Evolutionary conservation across 1,140 invertebrate genomes (phyloP), one percentile per base, ranked within the genome.

Genomic region (Cheumatopsyche charites): DNA sequence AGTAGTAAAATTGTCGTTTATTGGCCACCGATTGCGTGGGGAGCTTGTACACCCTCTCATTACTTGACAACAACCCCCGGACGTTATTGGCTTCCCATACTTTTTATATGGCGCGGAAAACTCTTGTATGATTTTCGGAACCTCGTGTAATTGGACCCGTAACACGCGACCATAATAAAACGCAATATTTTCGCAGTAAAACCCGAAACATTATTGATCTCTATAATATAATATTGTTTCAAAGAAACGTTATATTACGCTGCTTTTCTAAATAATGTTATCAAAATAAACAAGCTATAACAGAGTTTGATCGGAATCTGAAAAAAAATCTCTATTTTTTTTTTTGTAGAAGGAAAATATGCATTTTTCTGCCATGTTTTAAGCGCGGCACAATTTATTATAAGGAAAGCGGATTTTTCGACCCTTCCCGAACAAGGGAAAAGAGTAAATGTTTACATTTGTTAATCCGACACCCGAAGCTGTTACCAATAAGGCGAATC

Each of bases 1-100:
- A 75, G 70, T 67, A 75, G 66, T 75, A 75, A 75, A 75, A 75
- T 75, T 52, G 65, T 62, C 70, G 70, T 75, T 75, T 75, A 75
- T 71, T 62, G 73, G 58, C 70, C 72, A 68, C 70, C 70, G 70
- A 72, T 72, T 73, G 67, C 70, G 70, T 36, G 62, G 29, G 61
- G 70, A 42, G 49, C 26, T 11, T 36, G 29, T 47, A 12, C 43
- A 36, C 62, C 42, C 70, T 52, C 58, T 62, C 17, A 52, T 70
- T 52, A 61, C 36, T 70, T 74, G 68, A 73, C 72, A 68, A 71
- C 66, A 68, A 71, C 66, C 66, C 66, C 66, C 49, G 66, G 73
- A 74, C 73, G 69, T 75, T 75, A 75, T 72, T 72, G 70, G 67
- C 73, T 71, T 66, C 62, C 66, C 68, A 70, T 70, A 70, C 41